Conservation (phyloP, 2,888 invertebrate genomes). For the Eucera pruinosa region DNA sequence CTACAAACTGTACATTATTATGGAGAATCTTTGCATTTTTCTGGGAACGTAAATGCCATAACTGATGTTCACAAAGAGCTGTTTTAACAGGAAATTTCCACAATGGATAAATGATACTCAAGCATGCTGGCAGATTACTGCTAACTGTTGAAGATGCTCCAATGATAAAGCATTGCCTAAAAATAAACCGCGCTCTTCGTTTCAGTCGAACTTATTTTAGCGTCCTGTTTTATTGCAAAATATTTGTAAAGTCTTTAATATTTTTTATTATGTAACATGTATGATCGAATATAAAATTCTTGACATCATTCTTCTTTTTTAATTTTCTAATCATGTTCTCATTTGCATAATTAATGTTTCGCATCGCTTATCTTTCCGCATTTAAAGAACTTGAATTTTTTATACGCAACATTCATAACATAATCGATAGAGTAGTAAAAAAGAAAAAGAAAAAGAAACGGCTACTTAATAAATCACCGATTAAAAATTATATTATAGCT, state of each 20-base stretch:
- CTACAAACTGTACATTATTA: background rate
- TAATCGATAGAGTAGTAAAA: too few relatives aligned
- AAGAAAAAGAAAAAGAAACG: too few relatives aligned
- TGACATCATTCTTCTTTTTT: too few relatives aligned
- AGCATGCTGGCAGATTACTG: slow-evolving; percentile 34
- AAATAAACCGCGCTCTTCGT: slow-evolving; percentile 11
- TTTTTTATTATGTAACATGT: too few relatives aligned
- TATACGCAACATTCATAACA: too few relatives aligned
- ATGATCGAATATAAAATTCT: too few relatives aligned
- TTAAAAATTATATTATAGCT: background rate
- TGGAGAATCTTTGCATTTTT: slow-evolving; percentile 9
- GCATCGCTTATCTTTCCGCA: too few relatives aligned
- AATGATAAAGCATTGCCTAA: slow-evolving; percentile 30
- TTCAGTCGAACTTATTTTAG: background rate
- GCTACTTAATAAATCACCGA: background rate
- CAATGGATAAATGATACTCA: slow-evolving; percentile 32
- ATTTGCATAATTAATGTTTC: too few relatives aligned
- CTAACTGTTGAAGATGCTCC: slow-evolving; percentile 31
- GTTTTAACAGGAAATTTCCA: slow-evolving; percentile 45
- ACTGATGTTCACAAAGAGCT: slow-evolving; percentile 4
- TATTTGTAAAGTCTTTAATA: too few relatives aligned
- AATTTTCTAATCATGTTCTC: too few relatives aligned
- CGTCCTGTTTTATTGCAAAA: too few relatives aligned
- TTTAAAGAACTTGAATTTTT: too few relatives aligned
- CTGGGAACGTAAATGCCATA: slow-evolving; percentile 6